A percentile compares a stretch with the other conserved stretches of the same genome.
These are phyloP conservation scores for Anas bahamensis DNA, from an alignment of 2,797 vertebrate genomes.

Conservation along the genomic window DNA sequence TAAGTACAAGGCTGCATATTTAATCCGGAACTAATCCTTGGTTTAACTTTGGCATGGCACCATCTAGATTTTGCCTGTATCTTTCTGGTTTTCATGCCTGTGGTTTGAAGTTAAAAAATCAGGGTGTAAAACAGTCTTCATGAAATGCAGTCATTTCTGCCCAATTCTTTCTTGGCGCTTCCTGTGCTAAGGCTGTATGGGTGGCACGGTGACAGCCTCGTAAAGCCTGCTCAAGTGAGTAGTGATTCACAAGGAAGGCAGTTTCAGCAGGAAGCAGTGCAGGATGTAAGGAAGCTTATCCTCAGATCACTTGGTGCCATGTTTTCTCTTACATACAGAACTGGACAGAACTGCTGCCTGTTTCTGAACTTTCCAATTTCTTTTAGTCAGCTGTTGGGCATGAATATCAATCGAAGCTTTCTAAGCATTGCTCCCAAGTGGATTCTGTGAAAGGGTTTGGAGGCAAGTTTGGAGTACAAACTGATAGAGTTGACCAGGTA, in stretches of 20 bases:
- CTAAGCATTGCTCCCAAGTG: slow-evolving; percentile 94
- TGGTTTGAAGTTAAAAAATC: not conserved
- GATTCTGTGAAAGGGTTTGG: slow-evolving; percentile 94
- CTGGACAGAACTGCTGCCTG: not conserved
- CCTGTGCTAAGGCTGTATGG: not conserved
- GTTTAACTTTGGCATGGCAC: not conserved
- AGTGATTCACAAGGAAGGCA: not conserved
- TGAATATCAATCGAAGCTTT: slow-evolving; percentile 91
- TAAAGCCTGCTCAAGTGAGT: not conserved
- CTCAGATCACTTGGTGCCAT: not conserved
- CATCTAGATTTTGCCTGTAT: not conserved
- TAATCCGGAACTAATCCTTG: not conserved
- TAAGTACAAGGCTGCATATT: not conserved
- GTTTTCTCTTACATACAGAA: not conserved
- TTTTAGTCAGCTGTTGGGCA: slow-evolving; percentile 94
- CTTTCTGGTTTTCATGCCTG: not conserved
- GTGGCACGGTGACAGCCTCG: not conserved
- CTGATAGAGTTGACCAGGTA: slow-evolving; percentile 95
- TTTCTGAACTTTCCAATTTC: slow-evolving; percentile 17
- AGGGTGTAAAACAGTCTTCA: not conserved
- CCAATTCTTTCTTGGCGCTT: not conserved
- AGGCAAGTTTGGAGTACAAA: slow-evolving; percentile 94
- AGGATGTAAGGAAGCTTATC: not conserved
- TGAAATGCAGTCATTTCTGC: not conserved
- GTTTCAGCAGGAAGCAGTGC: not conserved